phyloP scores from a whole-genome alignment of 1,140 invertebrate genomes.

The Pygmarrhopalites habei region DNA sequence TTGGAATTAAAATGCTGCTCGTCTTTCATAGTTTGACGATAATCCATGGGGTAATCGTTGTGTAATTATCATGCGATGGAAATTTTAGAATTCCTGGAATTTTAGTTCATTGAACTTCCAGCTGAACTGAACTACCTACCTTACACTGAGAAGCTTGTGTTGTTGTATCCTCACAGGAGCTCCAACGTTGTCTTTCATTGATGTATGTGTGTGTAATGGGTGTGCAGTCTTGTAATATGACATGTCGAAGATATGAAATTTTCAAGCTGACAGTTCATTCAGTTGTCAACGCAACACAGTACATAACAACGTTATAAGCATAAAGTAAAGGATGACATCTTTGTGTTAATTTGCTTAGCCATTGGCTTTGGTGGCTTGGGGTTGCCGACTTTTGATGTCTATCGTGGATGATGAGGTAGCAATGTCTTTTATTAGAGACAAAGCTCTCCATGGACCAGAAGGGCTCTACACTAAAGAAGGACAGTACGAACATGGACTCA shows the following conservation, averaged over 20 bases:
- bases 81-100: no score
- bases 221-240: no score
- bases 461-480: slow-evolving; percentile 52
- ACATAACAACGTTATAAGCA: not conserved
- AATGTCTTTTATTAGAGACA: slow-evolving; percentile 59
- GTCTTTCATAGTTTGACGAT: no score
- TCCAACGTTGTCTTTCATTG: not conserved
- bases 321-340: not conserved
- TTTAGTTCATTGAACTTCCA: no score
- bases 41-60: no score
- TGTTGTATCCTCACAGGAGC: no score
- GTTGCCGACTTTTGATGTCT: slow-evolving; percentile 63
- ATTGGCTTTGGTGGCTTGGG: slow-evolving; percentile 69
- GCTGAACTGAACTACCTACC: no score
- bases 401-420: slow-evolving; percentile 52
- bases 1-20: no score
- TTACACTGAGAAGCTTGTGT: no score
- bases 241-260: no score
- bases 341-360: slow-evolving; percentile 52
- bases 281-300: not conserved
- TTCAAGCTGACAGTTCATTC: not conserved
- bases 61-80: no score
- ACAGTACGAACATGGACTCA: slow-evolving; percentile 52
- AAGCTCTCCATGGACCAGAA: slow-evolving; percentile 60
- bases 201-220: not conserved